These are phyloP conservation scores for Poeciliopsis gracilis DNA, from an alignment of 2,797 vertebrate genomes.

Conservation along the genomic window DNA sequence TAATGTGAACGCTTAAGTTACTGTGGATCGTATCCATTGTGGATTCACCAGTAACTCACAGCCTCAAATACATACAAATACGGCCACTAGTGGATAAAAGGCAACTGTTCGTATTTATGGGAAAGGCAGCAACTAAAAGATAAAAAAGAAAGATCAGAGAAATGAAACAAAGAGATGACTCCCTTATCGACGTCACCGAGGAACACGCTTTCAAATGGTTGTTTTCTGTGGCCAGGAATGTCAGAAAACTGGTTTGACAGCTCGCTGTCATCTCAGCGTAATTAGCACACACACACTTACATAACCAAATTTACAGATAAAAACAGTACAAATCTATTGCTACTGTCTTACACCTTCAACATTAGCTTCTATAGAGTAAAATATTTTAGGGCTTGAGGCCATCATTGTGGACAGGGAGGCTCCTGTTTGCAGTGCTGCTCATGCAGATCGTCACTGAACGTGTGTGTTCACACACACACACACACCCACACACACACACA, in stretches of 20 bases:
- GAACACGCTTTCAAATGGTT: conserved; percentile 24
- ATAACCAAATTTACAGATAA: neutral
- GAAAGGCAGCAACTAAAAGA: conserved; percentile 3
- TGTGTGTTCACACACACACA: conserved; percentile 15
- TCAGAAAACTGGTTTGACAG: conserved; percentile 67
- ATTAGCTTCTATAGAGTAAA: neutral
- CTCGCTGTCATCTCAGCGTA: conserved; percentile 21
- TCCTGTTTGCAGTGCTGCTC: neutral
- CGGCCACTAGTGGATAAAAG: too few species aligned
- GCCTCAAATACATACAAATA: too few species aligned
- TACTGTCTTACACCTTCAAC: conserved; percentile 2
- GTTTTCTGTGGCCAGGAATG: conserved; percentile 64
- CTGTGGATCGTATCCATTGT: too few species aligned
- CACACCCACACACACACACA: conserved; percentile 17
- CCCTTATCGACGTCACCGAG: conserved; percentile 9
- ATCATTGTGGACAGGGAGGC: neutral
- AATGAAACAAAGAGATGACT: conserved; percentile 18
- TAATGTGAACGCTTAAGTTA: too few species aligned
- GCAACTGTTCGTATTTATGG: neutral
- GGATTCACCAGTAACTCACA: too few species aligned
- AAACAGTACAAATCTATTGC: conserved; percentile 1
- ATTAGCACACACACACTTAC: neutral
- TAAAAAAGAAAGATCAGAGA: conserved; percentile 5
- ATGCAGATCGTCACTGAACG: conserved; percentile 7
- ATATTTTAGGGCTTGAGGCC: neutral